These are phyloP conservation scores for Mus pahari DNA, from an alignment of 2,113 vertebrate genomes.

Conservation along the genomic window DNA sequence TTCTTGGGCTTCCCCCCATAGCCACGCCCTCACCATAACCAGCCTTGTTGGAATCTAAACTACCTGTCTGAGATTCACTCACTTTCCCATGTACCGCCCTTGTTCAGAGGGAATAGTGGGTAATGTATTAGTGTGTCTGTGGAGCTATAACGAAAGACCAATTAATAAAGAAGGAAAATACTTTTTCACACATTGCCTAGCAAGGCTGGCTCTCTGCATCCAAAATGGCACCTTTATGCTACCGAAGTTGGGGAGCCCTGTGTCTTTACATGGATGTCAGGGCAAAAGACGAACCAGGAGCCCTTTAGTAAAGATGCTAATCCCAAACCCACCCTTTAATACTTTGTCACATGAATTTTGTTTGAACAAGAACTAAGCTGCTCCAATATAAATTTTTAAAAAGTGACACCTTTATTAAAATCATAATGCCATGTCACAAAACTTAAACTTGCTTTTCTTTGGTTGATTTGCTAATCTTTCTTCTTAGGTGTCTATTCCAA, in stretches of 20 bases:
- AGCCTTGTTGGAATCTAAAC: background rate
- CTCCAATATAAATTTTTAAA: background rate
- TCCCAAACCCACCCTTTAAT: background rate
- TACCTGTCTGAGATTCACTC: background rate
- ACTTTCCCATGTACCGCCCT: background rate
- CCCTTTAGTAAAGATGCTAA: background rate
- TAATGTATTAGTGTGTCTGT: background rate
- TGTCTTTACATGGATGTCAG: background rate
- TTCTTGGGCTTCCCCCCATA: background rate
- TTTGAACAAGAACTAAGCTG: background rate
- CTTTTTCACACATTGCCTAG: background rate
- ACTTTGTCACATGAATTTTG: background rate
- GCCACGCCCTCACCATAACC: background rate
- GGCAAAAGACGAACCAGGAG: background rate
- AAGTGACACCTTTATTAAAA: background rate
- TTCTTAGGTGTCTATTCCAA: background rate
- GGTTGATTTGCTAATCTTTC: background rate
- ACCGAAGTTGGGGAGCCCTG: background rate
- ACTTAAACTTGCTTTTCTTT: background rate
- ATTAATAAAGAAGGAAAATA: background rate
- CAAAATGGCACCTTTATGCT: background rate
- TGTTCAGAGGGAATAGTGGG: background rate
- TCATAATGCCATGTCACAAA: background rate
- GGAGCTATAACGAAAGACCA: background rate
- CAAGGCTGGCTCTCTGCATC: background rate